Conservation (phyloP, 1,140 invertebrate genomes). For the Listronotus oregonensis region DNA sequence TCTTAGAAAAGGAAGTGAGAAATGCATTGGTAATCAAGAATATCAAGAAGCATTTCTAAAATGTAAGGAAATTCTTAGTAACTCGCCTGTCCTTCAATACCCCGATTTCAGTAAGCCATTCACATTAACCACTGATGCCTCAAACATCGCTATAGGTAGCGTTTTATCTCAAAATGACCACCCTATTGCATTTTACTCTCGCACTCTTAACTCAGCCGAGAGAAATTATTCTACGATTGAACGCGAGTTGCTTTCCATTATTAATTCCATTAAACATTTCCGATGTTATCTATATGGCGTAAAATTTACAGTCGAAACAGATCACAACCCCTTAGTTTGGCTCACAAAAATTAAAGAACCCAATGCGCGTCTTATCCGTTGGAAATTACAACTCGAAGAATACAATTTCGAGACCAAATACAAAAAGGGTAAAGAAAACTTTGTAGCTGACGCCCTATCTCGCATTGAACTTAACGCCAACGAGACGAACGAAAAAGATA, state of each 20-base stretch:
- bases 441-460: no score
- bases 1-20: conserved; percentile 5
- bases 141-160: not conserved
- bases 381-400: no score
- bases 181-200: not conserved
- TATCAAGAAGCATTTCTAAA: conserved; percentile 7
- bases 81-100: not conserved
- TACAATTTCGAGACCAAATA: no score
- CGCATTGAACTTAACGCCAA: no score
- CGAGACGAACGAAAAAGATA: no score
- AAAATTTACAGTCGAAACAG: conserved; percentile 38
- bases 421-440: no score
- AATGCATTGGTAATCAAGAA: not conserved
- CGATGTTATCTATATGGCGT: conserved; percentile 26
- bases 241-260: not conserved
- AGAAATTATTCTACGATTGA: conserved; percentile 6
- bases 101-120: not conserved
- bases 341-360: conserved; percentile 56
- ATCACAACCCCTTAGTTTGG: conserved; percentile 38
- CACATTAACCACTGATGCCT: conserved; percentile 8
- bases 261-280: not conserved
- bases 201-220: not conserved
- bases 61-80: conserved; percentile 6
- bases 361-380: not conserved
- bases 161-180: conserved; percentile 7